Conservation (phyloP, 1,140 invertebrate species). For the Plectus sambesii region DNA sequence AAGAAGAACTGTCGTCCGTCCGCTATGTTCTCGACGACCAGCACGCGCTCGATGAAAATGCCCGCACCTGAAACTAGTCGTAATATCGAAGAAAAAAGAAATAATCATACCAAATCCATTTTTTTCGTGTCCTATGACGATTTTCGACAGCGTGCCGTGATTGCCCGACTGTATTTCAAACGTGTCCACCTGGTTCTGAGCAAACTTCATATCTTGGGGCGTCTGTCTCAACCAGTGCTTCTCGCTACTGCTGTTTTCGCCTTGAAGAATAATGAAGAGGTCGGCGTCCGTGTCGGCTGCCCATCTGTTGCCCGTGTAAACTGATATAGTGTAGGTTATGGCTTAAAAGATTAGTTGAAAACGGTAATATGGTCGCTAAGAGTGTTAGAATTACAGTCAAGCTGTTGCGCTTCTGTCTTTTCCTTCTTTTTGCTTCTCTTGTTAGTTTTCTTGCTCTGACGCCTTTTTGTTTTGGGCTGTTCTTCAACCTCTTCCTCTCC, state of each 20-base stretch:
- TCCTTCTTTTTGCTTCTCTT: not conserved
- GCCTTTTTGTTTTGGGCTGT: constrained; percentile 4
- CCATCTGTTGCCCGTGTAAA: constrained; percentile 19
- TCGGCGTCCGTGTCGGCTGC: constrained; percentile 19
- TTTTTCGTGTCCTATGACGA: constrained; percentile 21
- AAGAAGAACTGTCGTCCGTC: constrained; percentile 24
- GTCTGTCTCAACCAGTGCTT: constrained; percentile 13
- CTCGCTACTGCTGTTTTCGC: constrained; percentile 14
- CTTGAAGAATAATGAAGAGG: constrained; percentile 19
- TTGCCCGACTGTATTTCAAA: constrained; percentile 11
- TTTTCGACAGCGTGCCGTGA: constrained; percentile 21
- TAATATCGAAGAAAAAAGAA: not conserved
- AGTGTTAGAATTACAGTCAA: no score
- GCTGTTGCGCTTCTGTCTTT: not conserved
- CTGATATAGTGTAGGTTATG: constrained; percentile 14
- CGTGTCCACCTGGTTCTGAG: constrained; percentile 18
- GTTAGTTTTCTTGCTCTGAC: not conserved
- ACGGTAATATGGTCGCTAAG: no score
- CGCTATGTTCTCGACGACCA: constrained; percentile 19
- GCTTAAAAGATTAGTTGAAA: constrained; percentile 5
- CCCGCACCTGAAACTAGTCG: constrained; percentile 20
- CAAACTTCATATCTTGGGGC: constrained; percentile 13
- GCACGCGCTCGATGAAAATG: constrained; percentile 23
- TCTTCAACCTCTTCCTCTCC: not conserved
- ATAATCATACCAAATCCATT: constrained; percentile 25